Base-by-base conservation (phyloP, 2,797 vertebrate species). In the Basileuterus tristriatus region DNA sequence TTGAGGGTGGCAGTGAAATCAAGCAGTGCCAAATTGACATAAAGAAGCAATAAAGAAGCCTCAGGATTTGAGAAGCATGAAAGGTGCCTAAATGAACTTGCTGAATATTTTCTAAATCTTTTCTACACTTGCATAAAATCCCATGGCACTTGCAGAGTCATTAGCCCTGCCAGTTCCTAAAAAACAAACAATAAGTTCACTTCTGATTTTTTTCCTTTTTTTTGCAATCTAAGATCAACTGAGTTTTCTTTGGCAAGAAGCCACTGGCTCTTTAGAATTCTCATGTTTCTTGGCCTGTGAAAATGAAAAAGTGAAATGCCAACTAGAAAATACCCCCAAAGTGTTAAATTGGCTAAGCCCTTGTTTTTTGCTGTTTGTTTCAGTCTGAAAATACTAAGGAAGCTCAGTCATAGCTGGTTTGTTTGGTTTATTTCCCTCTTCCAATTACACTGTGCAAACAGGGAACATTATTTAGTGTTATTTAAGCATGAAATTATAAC, bases 401-500 rank as follows among this genome's bases (percentile, higher is more conserved):
- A 96, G 85, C 89, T 93, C 94, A 90, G 93, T 90, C 93, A 83
- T 90, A 91, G 87, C 63, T 89, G 82, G 83, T 95, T 97, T 97
- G 92, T 97, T 97, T 97, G 91, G 95, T 96, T 95, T 95, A 89
- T 96, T 97, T 8, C 20, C 96, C 93, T 97, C 97, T 96, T 96
- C 96, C 96, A 98, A 98, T 97, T 98, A 98, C 92, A 77, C 94
- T 97, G 93, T 93, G 97, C 96, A 97, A 98, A 97, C 96, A 97
- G 71, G 92, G 96, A 93, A 95, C 89, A 84, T 97, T 97, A 98
- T 98, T 98, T 98, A 96, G 95, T 97, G 97, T 97, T 97, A 97
- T 97, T 98, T 98, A 98, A 98, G 97, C 98, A 98, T 97, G 97
- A 98, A 98, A 98, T 98, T 98, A 96, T 98, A 98, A 97, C 97